Base-by-base conservation (phyloP, 2,888 invertebrate genomes). In the Andrena chrysosceles region DNA sequence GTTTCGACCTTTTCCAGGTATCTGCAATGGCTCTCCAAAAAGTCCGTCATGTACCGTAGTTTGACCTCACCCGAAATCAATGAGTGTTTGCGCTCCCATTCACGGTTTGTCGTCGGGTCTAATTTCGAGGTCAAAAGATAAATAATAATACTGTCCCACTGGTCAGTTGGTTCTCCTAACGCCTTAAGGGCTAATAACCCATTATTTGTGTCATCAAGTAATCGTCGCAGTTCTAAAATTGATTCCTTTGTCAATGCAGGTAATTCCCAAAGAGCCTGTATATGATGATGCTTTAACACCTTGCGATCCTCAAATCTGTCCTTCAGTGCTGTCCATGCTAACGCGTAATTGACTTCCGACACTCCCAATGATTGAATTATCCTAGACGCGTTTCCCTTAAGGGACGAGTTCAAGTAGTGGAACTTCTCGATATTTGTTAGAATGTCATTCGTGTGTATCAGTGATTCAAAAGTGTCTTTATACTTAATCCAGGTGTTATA, bases 361-460 rank as follows among this genome's bases (percentile, higher is more conserved):
- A 64, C 48, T 13, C 64, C 64, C 20, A 64, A 64, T 1, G 64
- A 16, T 7, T 64, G 26, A 64, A 64, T 64, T 6, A 31, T 26
- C 48, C 26, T 64, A 2, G 54, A 23, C 20, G 54, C 54, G n/a
- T n/a, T 23, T 8, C 54, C 54, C 23, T 54, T 54, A 13, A 54
- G 8, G 2, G 54, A 20, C 7, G 54, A 54, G 54, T 54, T 54
- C 23, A 54, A 54, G 23, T 54, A 54, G 0, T 54, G 54, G 10
- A 54, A 54, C n/a, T 54, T 54, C n/a, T 54, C 54, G 5, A 54
- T n/a, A 23, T 54, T 54, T 2, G 20, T 23, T 10, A 54, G 20
- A 23, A 26, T 2, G 7, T 23, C 23, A 5, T 54, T 54, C 16
- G 54, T 54, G 2, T 54, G 54, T 6, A 54, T 54, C 23, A 54